Base-by-base conservation (phyloP, 1,140 invertebrate species). In the Diploscapter pachys region DNA sequence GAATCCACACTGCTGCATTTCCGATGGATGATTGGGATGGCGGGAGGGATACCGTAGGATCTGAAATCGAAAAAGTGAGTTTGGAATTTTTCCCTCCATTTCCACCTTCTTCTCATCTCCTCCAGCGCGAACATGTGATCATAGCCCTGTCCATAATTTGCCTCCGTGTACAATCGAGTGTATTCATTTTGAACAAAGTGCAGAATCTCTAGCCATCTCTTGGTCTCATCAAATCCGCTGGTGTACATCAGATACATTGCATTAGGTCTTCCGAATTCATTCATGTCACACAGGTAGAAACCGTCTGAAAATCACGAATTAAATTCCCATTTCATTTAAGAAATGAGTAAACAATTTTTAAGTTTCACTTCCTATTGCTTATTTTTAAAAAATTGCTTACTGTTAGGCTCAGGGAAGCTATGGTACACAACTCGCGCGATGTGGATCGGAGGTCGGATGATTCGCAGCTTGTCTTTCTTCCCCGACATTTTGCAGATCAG, bases 401-500 rank as follows among this genome's bases (percentile, higher is more conserved):
- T 31, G 51, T 5, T 52, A 31, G 31, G 31, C 31, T 31, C 31
- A 31, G 31, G 31, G 31, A 31, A 31, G 31, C 31, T 31, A n/a
- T 67, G 67, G 13, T 57, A 65, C 5, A 65, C 9, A 4, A 77
- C 3, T 62, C 70, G 53, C 3, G 53, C 53, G 9, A 85, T 71
- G 66, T 85, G 83, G 61, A 85, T 76, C 3, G 83, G 83, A 6
- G 84, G 79, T 64, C 93, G 89, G 62, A 94, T 90, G 8, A 95
- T 89, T 79, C 90, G 89, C 63, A 90, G 86, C 75, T 88, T 88
- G 79, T 90, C 90, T 8, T 83, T 86, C 80, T 89, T 92, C 31
- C 31, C 31, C 31, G 31, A 31, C 57, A 90, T 88, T 86, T 95
- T 95, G 83, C 93, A 95, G 56, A 96, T 89, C 63, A 96, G 87